A percentile compares a stretch with the other conserved stretches of the same genome.
These are phyloP conservation scores for Shargacucullia verbasci DNA, from an alignment of 2,888 invertebrate species.

Conservation along the genomic window DNA sequence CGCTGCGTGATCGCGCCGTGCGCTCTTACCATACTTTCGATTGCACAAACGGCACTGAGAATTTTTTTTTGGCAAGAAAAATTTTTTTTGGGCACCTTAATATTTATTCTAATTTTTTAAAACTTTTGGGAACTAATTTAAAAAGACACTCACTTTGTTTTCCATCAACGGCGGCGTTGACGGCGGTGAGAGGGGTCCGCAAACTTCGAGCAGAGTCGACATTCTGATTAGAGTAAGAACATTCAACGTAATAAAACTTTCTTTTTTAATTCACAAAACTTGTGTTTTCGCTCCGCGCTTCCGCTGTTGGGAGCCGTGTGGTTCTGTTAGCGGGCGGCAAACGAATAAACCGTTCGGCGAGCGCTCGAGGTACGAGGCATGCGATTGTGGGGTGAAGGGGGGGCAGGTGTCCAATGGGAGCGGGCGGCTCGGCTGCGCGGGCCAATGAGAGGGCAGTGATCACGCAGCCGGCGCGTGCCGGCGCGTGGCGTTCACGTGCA, in stretches of 20 bases:
- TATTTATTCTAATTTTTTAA: slow-evolving; percentile 37
- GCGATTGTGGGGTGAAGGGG: slow-evolving; percentile 91
- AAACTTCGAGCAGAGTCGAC: slow-evolving; percentile 84
- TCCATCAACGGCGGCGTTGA: slow-evolving; percentile 92
- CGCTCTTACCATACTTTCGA: slow-evolving; percentile 77
- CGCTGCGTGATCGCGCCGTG: slow-evolving; percentile 79
- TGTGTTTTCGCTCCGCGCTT: slow-evolving; percentile 72
- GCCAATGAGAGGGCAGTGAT: slow-evolving; percentile 90
- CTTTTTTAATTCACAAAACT: slow-evolving; percentile 86
- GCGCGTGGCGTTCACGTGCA: slow-evolving; percentile 96
- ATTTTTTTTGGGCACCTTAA: slow-evolving; percentile 25
- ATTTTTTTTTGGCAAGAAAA: slow-evolving; percentile 38
- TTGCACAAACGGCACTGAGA: slow-evolving; percentile 73
- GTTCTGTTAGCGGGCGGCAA: slow-evolving; percentile 79
- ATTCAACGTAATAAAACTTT: slow-evolving; percentile 81
- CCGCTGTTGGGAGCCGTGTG: slow-evolving; percentile 80
- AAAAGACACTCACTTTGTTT: slow-evolving; percentile 84
- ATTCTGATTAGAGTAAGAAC: slow-evolving; percentile 75
- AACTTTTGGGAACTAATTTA: slow-evolving; percentile 52
- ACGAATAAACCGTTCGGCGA: slow-evolving; percentile 86
- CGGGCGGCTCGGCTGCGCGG: slow-evolving; percentile 92
- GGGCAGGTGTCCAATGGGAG: slow-evolving; percentile 89
- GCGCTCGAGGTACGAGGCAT: slow-evolving; percentile 85
- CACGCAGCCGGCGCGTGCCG: slow-evolving; percentile 94
- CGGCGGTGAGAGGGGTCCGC: slow-evolving; percentile 91